A percentile compares a stretch with the other conserved stretches of the same genome.
phyloP scores from a whole-genome alignment of 2,888 invertebrate genomes.

The Drosophila yooni region DNA sequence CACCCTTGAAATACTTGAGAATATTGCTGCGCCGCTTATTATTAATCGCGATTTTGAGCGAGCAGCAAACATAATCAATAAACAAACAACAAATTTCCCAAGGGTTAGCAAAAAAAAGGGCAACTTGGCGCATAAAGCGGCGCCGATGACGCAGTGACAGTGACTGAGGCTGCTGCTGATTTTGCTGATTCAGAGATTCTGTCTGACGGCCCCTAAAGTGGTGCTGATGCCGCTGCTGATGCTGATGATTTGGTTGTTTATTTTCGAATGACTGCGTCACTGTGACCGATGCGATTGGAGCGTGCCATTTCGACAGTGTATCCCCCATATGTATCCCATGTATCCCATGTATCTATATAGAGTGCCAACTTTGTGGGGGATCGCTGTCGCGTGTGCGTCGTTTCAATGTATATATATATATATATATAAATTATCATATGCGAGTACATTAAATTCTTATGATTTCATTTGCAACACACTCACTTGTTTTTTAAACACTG shows the following conservation, averaged over 20 bases:
- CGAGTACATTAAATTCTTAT: conserved; percentile 24
- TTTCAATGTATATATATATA: conserved; percentile 38
- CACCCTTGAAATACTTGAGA: conserved; percentile 10
- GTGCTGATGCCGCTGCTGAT: conserved; percentile 22
- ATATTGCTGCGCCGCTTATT: conserved; percentile 12
- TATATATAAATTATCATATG: conserved; percentile 1
- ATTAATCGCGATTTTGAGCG: conserved; percentile 17
- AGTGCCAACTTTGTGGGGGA: conserved; percentile 52
- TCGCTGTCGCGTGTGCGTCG: conserved; percentile 52
- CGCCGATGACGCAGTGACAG: conserved; percentile 58
- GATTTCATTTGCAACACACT: conserved; percentile 28
- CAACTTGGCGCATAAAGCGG: conserved; percentile 25
- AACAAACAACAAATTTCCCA: conserved; percentile 40
- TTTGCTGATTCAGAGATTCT: conserved; percentile 65
- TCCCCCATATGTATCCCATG: not conserved
- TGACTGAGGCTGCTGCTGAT: conserved; percentile 3
- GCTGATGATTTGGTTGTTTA: conserved; percentile 58
- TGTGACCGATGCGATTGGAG: conserved; percentile 30
- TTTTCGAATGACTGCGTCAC: conserved; percentile 55
- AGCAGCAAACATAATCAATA: conserved; percentile 47
- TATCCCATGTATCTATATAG: not conserved
- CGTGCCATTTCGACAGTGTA: not conserved
- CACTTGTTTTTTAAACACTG: conserved; percentile 1
- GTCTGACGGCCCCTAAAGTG: conserved; percentile 30
- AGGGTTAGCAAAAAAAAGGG: conserved; percentile 36